Conservation (phyloP, 2,113 vertebrate species). For the Sebastes fasciatus region DNA sequence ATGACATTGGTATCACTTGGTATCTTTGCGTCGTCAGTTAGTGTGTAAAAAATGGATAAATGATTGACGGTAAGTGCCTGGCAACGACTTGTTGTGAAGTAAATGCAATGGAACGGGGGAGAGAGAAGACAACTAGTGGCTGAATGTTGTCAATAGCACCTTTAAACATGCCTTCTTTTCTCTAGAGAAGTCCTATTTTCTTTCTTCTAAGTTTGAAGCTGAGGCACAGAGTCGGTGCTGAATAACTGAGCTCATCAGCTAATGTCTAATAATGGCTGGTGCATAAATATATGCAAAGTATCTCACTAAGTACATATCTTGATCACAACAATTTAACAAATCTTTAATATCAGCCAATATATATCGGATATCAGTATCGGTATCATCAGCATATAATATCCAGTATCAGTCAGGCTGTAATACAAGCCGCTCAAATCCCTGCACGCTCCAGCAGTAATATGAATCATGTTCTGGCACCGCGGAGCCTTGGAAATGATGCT, state of each 20-base stretch:
- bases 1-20: no score
- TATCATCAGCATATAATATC: slow-evolving; percentile 1
- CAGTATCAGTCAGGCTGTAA: slow-evolving; percentile 24
- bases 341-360: neutral
- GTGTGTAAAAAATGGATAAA: no score
- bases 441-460: slow-evolving; percentile 14
- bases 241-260: neutral
- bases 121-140: no score
- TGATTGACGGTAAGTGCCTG: no score
- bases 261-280: neutral
- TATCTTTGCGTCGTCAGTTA: no score
- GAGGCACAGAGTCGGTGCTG: neutral
- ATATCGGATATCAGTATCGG: neutral
- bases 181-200: neutral
- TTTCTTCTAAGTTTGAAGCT: neutral
- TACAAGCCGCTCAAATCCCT: slow-evolving; percentile 17
- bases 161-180: neutral
- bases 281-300: neutral
- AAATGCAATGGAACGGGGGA: no score
- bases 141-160: no score
- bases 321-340: neutral
- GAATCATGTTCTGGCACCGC: slow-evolving; percentile 30
- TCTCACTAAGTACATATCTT: neutral
- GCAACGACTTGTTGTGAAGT: no score
- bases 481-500: slow-evolving; percentile 25